Evolutionary conservation across 2,113 vertebrate genomes (phyloP), one percentile per base, ranked within the genome.

Genomic region (Felis catus): DNA sequence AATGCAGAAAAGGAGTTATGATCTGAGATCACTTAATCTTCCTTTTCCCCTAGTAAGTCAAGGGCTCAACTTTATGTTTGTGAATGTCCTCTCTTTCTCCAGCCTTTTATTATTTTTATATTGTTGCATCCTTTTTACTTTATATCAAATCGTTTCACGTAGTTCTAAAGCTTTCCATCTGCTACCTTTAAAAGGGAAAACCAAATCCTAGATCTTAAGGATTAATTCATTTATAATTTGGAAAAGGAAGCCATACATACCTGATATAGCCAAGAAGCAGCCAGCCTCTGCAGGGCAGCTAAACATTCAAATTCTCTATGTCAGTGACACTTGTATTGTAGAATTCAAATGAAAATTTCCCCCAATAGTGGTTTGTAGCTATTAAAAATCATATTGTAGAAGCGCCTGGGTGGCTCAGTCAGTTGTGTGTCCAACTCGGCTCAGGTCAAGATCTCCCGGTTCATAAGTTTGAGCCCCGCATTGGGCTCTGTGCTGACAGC

Each of bases 1-100:
- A 74, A 1, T 29, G 84, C 73, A 96, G 89, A 5, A 71, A 94
- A 98, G 70, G 23, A 88, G 66, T 76, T 74, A 70, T 78, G 31
- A n/a, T 65, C 81, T 23, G 53, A 87, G 65, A 85, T 71, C 16
- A 45, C 39, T 94, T 70, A 71, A 84, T 94, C 27, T 85, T 90
- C 25, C 36, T 41, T 61, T 81, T 58, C 39, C 63, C 13, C 6
- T 23, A 91, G 23, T 36, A 82, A 86, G 25, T 87, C 58, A 94
- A 96, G 82, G 9, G 19, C 53, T 92, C 53, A 79, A 8, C n/a
- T 76, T 58, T 31, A 45, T 53, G 55, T 91, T 96, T 88, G 3
- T 45, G 36, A 93, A 27, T 10, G 4, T 71, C 16, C 4, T 19
- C 45, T 66, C 11, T 90, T 95, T 84, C 12, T 29, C 15, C 15